phyloP scores from a whole-genome alignment of 1,140 invertebrate species.

The Brachionus angularis region DNA sequence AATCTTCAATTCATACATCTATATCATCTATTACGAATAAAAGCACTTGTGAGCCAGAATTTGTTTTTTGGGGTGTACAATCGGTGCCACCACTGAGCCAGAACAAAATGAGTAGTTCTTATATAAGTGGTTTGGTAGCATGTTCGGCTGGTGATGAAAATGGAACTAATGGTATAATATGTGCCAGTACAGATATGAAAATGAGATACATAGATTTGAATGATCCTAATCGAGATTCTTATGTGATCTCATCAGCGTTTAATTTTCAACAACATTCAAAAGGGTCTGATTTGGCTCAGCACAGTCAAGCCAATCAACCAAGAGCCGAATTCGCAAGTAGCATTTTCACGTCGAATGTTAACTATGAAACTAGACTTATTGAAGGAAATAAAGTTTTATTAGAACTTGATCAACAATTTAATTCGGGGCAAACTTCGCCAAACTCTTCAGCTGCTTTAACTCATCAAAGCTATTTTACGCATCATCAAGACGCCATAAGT shows the following conservation, averaged over 20 bases:
- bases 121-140: conserved; percentile 2
- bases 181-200: conserved; percentile 28
- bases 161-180: conserved; percentile 12
- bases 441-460: conserved; percentile 14
- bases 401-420: neutral
- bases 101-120: neutral
- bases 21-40: neutral
- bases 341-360: neutral
- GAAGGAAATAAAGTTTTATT: conserved; percentile 30
- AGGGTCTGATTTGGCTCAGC: neutral
- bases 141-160: neutral
- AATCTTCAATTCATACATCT: too few species aligned
- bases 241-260: conserved; percentile 26
- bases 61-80: conserved; percentile 42
- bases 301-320: neutral
- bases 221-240: conserved; percentile 4
- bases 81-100: conserved; percentile 22
- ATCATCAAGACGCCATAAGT: conserved; percentile 40
- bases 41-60: neutral
- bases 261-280: conserved; percentile 4
- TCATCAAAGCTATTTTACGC: conserved; percentile 25
- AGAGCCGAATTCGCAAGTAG: neutral
- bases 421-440: neutral
- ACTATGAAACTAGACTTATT: conserved; percentile 4
- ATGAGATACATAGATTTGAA: conserved; percentile 11